These are phyloP conservation scores for Sicus ferrugineus DNA, from an alignment of 2,888 invertebrate genomes.

Conservation along the genomic window DNA sequence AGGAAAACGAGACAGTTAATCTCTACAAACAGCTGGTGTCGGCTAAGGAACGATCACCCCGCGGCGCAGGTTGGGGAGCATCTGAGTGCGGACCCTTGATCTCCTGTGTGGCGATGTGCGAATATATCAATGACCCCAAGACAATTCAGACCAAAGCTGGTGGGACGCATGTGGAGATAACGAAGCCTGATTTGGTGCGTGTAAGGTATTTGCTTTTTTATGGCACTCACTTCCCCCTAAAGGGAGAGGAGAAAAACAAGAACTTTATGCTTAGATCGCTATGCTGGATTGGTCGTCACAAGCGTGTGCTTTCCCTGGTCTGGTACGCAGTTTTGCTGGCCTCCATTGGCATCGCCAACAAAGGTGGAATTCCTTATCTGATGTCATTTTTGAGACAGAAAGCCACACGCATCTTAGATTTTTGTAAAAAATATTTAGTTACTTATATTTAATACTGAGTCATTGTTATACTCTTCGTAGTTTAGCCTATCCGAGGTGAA, in stretches of 20 bases:
- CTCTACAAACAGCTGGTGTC: conserved; percentile 78
- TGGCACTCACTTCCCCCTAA: conserved; percentile 57
- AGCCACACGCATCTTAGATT: conserved; percentile 32
- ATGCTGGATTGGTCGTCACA: conserved; percentile 72
- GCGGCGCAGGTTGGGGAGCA: conserved; percentile 78
- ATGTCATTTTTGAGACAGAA: conserved; percentile 37
- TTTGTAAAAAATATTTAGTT: conserved; percentile 38
- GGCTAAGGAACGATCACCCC: conserved; percentile 76
- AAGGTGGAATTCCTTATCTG: conserved; percentile 63
- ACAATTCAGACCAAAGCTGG: conserved; percentile 66
- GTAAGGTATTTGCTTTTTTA: conserved; percentile 81
- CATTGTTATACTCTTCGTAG: too few species aligned
- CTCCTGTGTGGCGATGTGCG: conserved; percentile 81
- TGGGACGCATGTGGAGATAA: conserved; percentile 33
- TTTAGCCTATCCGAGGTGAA: too few species aligned
- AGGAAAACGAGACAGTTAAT: conserved; percentile 71
- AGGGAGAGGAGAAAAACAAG: conserved; percentile 37
- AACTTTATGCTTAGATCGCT: conserved; percentile 43
- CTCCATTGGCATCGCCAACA: conserved; percentile 72
- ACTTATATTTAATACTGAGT: conserved; percentile 1
- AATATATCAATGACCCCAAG: conserved; percentile 77
- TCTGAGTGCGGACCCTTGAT: conserved; percentile 79
- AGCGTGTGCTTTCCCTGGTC: conserved; percentile 70
- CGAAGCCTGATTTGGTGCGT: conserved; percentile 73
- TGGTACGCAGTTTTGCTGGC: conserved; percentile 72